phyloP scores from a whole-genome alignment of 2,113 vertebrate species.

The Poecilia latipinna region DNA sequence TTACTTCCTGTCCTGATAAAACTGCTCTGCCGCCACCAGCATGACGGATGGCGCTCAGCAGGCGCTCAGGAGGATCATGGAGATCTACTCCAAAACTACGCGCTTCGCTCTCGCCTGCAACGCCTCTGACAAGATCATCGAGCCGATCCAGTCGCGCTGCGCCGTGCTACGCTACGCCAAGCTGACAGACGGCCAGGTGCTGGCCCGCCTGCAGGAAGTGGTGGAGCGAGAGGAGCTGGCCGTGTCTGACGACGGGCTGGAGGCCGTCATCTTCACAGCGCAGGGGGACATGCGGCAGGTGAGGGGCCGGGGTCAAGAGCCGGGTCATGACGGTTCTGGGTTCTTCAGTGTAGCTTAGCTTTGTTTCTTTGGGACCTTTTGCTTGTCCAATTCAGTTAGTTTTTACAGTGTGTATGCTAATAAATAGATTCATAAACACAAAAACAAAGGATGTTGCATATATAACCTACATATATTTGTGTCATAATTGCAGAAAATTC shows the following conservation, averaged over 20 bases:
- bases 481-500: no score
- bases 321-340: no score
- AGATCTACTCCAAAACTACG: slow-evolving; percentile 97
- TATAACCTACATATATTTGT: no score
- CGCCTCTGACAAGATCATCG: slow-evolving; percentile 97
- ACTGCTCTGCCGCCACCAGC: slow-evolving; percentile 65
- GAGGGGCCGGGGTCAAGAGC: slow-evolving; percentile 5
- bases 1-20: no score
- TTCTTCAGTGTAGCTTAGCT: no score
- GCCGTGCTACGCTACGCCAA: slow-evolving; percentile 96
- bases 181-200: slow-evolving; percentile 90
- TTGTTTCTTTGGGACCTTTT: no score
- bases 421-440: no score
- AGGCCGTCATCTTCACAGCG: slow-evolving; percentile 96
- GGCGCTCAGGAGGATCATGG: slow-evolving; percentile 96
- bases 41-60: slow-evolving; percentile 99
- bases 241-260: slow-evolving; percentile 90
- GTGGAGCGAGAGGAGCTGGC: slow-evolving; percentile 86
- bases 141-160: slow-evolving; percentile 97
- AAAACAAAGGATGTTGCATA: no score
- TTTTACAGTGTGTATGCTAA: no score
- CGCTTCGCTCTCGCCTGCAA: slow-evolving; percentile 97
- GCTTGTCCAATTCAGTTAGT: no score
- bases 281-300: slow-evolving; percentile 99
- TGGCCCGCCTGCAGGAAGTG: slow-evolving; percentile 87